These are phyloP conservation scores for Clusia tigrina DNA, from an alignment of 2,888 invertebrate genomes.

Conservation along the genomic window DNA sequence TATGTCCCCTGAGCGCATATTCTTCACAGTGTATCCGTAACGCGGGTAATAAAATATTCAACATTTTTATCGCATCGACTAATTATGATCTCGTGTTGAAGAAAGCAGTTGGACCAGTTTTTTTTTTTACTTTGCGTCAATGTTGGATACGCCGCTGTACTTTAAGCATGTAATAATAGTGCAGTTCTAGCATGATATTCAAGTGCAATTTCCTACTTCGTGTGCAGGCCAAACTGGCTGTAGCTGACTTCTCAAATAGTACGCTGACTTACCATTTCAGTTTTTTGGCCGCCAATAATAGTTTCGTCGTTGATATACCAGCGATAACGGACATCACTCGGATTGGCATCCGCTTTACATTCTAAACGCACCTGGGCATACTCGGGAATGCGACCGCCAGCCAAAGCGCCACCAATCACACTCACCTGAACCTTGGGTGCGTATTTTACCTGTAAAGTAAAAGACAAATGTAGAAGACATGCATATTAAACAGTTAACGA, in stretches of 20 bases:
- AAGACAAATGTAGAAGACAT: neutral
- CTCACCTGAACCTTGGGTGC: slow-evolving; percentile 86
- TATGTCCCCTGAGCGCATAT: too few species aligned
- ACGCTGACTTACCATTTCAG: slow-evolving; percentile 72
- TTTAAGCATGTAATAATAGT: neutral
- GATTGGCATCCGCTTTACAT: slow-evolving; percentile 91
- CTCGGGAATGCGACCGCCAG: slow-evolving; percentile 77
- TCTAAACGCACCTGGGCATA: slow-evolving; percentile 80
- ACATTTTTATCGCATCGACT: slow-evolving; percentile 41
- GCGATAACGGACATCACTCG: slow-evolving; percentile 81
- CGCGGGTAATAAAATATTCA: slow-evolving; percentile 30
- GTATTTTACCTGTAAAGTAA: slow-evolving; percentile 77
- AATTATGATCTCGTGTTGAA: neutral
- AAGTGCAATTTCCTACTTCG: neutral
- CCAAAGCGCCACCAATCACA: slow-evolving; percentile 68
- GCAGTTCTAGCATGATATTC: too few species aligned
- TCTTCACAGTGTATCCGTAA: neutral
- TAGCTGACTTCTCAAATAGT: neutral
- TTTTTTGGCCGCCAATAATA: slow-evolving; percentile 80
- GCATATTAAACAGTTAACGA: too few species aligned
- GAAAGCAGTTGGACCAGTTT: neutral
- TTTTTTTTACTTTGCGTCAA: too few species aligned
- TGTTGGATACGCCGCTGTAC: too few species aligned
- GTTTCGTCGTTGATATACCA: slow-evolving; percentile 88
- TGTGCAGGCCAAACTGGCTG: neutral